Evolutionary conservation across 2,888 invertebrate genomes (phyloP).

Genomic region (Oscheius sp.): DNA sequence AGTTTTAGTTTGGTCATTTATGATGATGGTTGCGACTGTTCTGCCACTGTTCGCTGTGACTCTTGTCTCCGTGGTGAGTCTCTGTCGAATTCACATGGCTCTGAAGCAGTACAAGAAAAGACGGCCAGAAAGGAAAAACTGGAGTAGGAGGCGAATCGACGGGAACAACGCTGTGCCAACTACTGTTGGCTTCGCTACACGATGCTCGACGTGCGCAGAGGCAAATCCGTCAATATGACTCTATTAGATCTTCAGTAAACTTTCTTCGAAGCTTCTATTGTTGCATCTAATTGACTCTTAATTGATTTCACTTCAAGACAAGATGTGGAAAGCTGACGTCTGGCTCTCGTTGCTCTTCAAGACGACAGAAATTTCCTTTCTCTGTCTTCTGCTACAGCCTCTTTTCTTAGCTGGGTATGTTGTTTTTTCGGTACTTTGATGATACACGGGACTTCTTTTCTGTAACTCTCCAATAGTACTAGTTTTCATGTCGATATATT

Average conservation of each 20-base stretch:
- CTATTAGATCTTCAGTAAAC: too few species aligned
- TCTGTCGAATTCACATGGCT: not conserved
- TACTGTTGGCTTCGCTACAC: not conserved
- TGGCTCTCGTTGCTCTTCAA: not conserved
- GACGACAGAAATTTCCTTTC: not conserved
- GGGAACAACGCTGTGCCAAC: not conserved
- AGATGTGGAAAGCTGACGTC: not conserved
- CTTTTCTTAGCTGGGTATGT: not conserved
- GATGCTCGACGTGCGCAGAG: too few species aligned
- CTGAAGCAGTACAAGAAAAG: not conserved
- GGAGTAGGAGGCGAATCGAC: not conserved
- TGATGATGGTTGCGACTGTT: not conserved
- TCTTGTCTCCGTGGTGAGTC: not conserved
- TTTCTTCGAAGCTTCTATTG: too few species aligned
- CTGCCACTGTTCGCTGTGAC: not conserved
- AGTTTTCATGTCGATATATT: too few species aligned
- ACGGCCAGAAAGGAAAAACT: not conserved
- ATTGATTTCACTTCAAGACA: too few species aligned
- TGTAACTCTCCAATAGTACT: too few species aligned
- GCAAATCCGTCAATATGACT: too few species aligned
- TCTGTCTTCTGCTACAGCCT: not conserved
- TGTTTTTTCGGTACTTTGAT: not conserved
- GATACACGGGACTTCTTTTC: too few species aligned
- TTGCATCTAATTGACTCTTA: too few species aligned
- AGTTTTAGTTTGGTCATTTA: not conserved